A percentile compares a stretch with the other conserved stretches of the same genome.
phyloP scores from a whole-genome alignment of 2,113 vertebrate species.

The Anhinga anhinga region DNA sequence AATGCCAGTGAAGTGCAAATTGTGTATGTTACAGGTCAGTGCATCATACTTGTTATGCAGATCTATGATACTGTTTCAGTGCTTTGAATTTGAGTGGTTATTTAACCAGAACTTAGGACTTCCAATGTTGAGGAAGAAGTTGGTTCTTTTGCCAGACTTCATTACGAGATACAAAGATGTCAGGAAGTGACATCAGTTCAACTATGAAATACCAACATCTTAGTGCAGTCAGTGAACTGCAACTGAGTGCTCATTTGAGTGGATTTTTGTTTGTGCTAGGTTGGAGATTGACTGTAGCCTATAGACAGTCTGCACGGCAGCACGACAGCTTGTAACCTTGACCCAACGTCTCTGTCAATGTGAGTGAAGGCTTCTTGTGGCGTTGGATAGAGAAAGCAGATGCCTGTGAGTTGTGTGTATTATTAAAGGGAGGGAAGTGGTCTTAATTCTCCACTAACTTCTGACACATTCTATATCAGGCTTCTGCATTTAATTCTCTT shows the following conservation, averaged over 20 bases:
- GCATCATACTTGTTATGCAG: accelerated
- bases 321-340: background rate
- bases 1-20: background rate
- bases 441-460: background rate
- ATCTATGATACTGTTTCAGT: background rate
- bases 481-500: background rate
- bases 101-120: background rate
- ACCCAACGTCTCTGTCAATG: background rate
- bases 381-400: background rate
- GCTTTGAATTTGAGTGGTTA: background rate
- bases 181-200: background rate
- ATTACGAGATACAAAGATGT: background rate
- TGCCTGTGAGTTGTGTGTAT: background rate
- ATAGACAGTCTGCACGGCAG: background rate
- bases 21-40: background rate
- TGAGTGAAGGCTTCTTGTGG: background rate
- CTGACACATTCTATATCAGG: background rate
- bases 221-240: background rate
- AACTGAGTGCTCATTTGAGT: background rate
- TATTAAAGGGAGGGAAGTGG: background rate
- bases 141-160: background rate
- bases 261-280: background rate
- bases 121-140: background rate
- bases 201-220: background rate
- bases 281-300: background rate